Conservation (phyloP, 2,113 vertebrate genomes). For the Leucosticte australis region DNA sequence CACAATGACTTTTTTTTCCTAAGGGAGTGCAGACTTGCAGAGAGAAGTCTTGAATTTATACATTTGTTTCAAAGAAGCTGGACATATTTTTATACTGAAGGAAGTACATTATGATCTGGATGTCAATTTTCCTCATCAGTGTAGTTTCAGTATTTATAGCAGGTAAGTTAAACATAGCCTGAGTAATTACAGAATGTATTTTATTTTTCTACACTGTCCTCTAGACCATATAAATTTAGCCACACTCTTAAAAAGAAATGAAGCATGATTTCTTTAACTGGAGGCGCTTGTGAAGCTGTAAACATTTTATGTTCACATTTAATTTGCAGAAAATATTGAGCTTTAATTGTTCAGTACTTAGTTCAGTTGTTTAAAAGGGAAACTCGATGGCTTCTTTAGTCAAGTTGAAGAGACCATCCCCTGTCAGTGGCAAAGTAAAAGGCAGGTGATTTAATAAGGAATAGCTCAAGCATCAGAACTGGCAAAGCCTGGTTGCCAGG, state of each 20-base stretch:
- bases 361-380: neutral
- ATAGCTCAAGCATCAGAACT: neutral
- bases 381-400: neutral
- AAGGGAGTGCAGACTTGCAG: neutral
- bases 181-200: neutral
- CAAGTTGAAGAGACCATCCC: neutral
- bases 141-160: neutral
- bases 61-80: neutral
- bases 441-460: neutral
- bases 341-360: conserved; percentile 34
- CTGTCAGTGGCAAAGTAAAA: neutral
- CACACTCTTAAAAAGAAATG: conserved; percentile 29
- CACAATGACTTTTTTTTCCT: neutral
- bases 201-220: neutral
- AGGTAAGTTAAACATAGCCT: neutral
- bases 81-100: neutral
- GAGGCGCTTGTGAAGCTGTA: neutral
- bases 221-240: neutral
- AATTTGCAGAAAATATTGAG: conserved; percentile 17
- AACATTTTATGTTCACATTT: conserved; percentile 35
- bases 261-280: conserved; percentile 29
- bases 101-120: neutral
- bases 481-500: neutral
- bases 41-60: neutral
- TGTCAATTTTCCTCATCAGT: neutral